Base-by-base conservation (phyloP, 2,113 vertebrate genomes). In the Sardina pilchardus region DNA sequence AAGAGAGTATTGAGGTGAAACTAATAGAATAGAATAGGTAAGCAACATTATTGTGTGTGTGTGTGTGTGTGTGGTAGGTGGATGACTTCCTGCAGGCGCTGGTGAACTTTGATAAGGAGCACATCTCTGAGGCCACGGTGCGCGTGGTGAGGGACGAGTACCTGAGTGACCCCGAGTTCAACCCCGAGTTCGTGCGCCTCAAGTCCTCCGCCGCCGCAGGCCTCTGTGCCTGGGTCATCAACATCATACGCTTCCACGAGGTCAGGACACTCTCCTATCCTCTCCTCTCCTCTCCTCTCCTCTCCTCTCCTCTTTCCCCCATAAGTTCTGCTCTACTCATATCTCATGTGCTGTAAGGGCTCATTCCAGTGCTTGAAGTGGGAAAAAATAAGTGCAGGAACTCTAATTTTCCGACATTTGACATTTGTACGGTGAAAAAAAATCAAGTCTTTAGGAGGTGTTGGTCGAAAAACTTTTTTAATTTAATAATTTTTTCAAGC, bases 91-190 rank as follows among this genome's bases (percentile, higher is more conserved):
- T 95, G 83, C 92, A 96, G 92, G 93, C 93, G 17, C 86, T 93
- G 90, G 88, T 95, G 90, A 94, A 95, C 94, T 96, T 97, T 91
- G 92, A 95, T 91, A 94, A 96, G 89, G 89, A 96, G 90, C 93
- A 94, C 81, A 92, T 96, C 90, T 93, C 92, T 0, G 94, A 92
- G 42, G 87, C 91, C 81, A 94, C 93, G 1, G 91, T 96, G 89
- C 93, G 87, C 84, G 93, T 91, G 48, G 86, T 95, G 85, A 94
- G 94, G 91, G 94, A 95, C 36, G 92, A 95, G 63, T 93, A 95
- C 88, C 92, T 96, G 83, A 88, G 71, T 19, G 95, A 97, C 90
- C 93, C 91, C 0, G 94, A 96, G 82, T 96, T 96, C 90, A 96
- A 95, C 86, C 94, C 93, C 0, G 95, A 96, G 85, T 96, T 96